Percentiles rank a stretch among this genome's conserved stretches.
These are phyloP conservation scores for Trilocha varians DNA, from an alignment of 2,888 invertebrate species.

Conservation along the genomic window DNA sequence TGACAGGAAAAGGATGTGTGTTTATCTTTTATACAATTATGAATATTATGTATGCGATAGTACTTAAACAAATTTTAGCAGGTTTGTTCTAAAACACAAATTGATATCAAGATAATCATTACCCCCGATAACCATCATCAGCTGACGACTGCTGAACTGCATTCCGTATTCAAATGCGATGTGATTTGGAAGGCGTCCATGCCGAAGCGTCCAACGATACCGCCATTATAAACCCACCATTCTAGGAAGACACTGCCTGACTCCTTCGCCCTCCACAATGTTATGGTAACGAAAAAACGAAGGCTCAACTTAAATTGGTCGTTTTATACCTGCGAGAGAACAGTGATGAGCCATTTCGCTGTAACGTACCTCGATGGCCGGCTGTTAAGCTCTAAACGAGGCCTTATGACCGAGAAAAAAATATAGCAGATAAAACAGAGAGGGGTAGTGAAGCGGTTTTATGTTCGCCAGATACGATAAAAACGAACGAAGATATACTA, in stretches of 20 bases:
- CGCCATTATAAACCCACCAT: constrained; percentile 37
- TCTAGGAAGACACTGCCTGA: constrained; percentile 27
- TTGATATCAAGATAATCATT: background rate
- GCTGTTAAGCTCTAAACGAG: constrained; percentile 52
- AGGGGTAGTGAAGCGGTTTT: constrained; percentile 16
- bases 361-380: constrained; percentile 51
- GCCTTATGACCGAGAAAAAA: constrained; percentile 38
- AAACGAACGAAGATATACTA: constrained; percentile 4
- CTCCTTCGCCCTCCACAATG: constrained; percentile 21
- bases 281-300: constrained; percentile 12
- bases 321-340: constrained; percentile 40
- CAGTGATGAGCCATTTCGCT: constrained; percentile 55
- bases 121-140: constrained; percentile 41
- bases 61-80: background rate
- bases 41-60: too few relatives aligned
- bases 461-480: constrained; percentile 24
- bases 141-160: constrained; percentile 43
- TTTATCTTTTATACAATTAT: too few relatives aligned
- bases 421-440: constrained; percentile 36
- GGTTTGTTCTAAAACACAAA: background rate
- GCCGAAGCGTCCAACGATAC: constrained; percentile 32
- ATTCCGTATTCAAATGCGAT: constrained; percentile 56
- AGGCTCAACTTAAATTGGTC: constrained; percentile 35
- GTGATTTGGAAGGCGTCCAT: constrained; percentile 61
- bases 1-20: too few relatives aligned